Percentiles rank a stretch among this genome's conserved stretches.
These are phyloP conservation scores for Naso thynnoides DNA, from an alignment of 2,797 vertebrate species.

Conservation along the genomic window DNA sequence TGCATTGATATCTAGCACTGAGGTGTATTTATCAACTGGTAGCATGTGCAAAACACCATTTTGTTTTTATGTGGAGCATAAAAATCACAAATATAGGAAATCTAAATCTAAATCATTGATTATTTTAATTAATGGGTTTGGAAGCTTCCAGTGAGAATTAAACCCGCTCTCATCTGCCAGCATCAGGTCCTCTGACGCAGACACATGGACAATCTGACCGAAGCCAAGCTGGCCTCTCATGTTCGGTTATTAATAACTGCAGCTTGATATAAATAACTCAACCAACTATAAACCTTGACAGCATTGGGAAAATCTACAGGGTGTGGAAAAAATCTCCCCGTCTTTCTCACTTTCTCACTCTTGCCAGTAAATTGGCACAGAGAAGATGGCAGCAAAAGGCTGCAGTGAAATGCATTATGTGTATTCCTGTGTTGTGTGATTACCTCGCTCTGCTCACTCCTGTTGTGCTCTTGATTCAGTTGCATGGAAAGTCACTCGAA, in stretches of 20 bases:
- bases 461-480: slow-evolving; percentile 41
- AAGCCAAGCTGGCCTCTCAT: slow-evolving; percentile 68
- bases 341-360: slow-evolving; percentile 17
- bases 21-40: too few relatives aligned
- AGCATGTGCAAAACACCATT: too few relatives aligned
- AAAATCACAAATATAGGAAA: too few relatives aligned
- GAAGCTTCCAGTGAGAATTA: not conserved
- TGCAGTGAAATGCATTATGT: slow-evolving; percentile 14
- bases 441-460: slow-evolving; percentile 55
- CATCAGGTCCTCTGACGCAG: not conserved
- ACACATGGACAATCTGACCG: not conserved
- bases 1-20: too few relatives aligned
- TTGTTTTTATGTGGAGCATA: too few relatives aligned
- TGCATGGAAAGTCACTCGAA: slow-evolving; percentile 62
- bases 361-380: slow-evolving; percentile 20
- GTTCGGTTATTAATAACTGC: slow-evolving; percentile 78
- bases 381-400: slow-evolving; percentile 14
- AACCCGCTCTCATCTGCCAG: not conserved
- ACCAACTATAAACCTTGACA: slow-evolving; percentile 61
- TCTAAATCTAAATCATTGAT: too few relatives aligned
- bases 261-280: slow-evolving; percentile 64
- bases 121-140: too few relatives aligned
- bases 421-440: slow-evolving; percentile 37
- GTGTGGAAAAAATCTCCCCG: slow-evolving; percentile 43
- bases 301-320: slow-evolving; percentile 51